Evolutionary conservation across 2,888 invertebrate genomes (phyloP).

Genomic region (Cerceris rybyensis): DNA sequence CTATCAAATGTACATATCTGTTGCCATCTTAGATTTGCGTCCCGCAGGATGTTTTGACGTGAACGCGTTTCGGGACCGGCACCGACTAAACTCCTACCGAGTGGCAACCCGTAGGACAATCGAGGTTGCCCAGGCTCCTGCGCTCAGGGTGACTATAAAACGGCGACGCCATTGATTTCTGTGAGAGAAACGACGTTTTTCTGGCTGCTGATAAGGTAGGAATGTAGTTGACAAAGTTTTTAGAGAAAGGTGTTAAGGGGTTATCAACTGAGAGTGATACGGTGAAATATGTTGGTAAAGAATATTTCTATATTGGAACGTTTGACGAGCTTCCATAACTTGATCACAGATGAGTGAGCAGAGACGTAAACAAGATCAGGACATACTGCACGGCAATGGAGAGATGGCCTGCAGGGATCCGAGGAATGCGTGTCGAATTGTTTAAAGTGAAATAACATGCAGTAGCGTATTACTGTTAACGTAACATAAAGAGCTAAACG

Average conservation of each 20-base stretch:
- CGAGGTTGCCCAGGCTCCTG: constrained; percentile 67
- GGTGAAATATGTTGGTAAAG: not conserved
- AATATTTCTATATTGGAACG: too few species aligned
- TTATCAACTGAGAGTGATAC: not conserved
- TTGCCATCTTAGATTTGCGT: constrained; percentile 69
- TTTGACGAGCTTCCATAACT: too few species aligned
- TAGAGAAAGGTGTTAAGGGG: not conserved
- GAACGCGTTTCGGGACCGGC: constrained; percentile 77
- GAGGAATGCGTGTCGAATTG: too few species aligned
- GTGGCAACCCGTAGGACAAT: constrained; percentile 72
- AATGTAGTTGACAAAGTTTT: not conserved
- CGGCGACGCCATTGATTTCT: constrained; percentile 17
- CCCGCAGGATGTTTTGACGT: constrained; percentile 66
- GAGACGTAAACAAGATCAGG: too few species aligned
- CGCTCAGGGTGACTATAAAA: constrained; percentile 44
- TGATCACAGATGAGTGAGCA: too few species aligned
- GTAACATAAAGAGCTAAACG: too few species aligned
- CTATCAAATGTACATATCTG: constrained; percentile 73
- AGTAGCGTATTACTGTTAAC: too few species aligned
- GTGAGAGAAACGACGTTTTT: not conserved
- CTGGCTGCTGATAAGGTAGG: not conserved
- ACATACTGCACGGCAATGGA: too few species aligned
- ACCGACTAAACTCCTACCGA: constrained; percentile 77
- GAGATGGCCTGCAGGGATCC: too few species aligned
- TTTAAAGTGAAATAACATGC: too few species aligned